phyloP scores from a whole-genome alignment of 2,888 invertebrate species.

The Pristionchus mayeri region DNA sequence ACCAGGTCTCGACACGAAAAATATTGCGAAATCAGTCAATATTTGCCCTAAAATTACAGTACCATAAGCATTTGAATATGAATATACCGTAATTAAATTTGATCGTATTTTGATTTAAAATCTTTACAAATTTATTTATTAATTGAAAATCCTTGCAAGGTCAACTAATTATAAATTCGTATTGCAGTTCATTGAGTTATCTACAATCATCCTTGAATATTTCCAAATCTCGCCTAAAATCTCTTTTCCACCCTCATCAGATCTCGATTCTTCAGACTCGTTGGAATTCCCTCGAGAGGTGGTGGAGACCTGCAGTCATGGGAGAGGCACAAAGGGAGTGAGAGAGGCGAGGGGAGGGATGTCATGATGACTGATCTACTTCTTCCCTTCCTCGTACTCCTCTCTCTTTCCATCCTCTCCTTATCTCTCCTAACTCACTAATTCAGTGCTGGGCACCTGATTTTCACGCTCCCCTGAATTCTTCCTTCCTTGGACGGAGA shows the following conservation, averaged over 20 bases:
- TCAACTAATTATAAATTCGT: too few species aligned
- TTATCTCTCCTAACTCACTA: neutral
- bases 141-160: too few species aligned
- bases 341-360: neutral
- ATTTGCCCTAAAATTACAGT: neutral
- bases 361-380: slow-evolving; percentile 42
- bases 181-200: neutral
- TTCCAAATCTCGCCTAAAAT: neutral
- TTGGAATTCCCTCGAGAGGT: slow-evolving; percentile 10
- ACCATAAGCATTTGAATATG: too few species aligned
- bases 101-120: neutral
- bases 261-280: slow-evolving; percentile 14
- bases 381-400: neutral
- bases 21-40: neutral
- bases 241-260: slow-evolving; percentile 43
- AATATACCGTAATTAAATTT: neutral
- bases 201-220: neutral
- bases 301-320: neutral
- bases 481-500: neutral
- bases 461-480: neutral
- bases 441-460: slow-evolving; percentile 14
- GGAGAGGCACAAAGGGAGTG: neutral
- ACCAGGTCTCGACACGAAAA: neutral
- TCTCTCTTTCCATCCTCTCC: neutral
- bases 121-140: too few species aligned